A percentile compares a stretch with the other conserved stretches of the same genome.
Conservation (phyloP, 2,797 vertebrate species). For the Lepilemur ruficaudatus region DNA sequence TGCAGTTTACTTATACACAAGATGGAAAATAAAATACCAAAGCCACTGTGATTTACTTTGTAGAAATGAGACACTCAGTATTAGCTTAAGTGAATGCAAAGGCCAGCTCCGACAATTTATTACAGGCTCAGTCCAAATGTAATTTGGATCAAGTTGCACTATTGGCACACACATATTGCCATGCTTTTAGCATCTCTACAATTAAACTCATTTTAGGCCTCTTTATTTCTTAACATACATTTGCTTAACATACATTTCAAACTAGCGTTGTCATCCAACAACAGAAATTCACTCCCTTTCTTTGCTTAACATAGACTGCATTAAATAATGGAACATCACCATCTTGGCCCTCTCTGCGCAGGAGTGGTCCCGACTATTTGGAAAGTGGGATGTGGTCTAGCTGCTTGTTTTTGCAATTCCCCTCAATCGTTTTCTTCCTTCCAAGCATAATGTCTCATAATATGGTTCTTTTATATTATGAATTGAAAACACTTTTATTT, state of each 20-base stretch:
- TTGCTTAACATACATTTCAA: not conserved
- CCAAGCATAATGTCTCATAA: not conserved
- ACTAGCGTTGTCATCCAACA: not conserved
- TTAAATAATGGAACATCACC: not conserved
- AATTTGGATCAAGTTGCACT: conserved; percentile 82
- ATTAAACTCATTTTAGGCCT: not conserved
- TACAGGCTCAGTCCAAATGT: conserved; percentile 77
- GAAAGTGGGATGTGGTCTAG: not conserved
- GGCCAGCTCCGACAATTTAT: conserved; percentile 90
- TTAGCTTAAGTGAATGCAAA: conserved; percentile 90
- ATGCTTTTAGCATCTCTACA: conserved; percentile 54
- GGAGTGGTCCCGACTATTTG: not conserved
- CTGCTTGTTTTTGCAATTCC: not conserved
- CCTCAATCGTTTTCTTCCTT: not conserved
- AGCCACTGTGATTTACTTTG: conserved; percentile 92
- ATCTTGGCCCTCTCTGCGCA: no score
- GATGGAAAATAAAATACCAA: conserved; percentile 92
- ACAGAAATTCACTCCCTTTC: not conserved
- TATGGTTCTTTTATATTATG: not conserved
- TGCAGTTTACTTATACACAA: conserved; percentile 93
- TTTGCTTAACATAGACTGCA: not conserved
- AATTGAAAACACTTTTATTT: not conserved
- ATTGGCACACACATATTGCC: conserved; percentile 9
- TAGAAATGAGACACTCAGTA: conserved; percentile 91
- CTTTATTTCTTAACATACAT: not conserved